A percentile compares a stretch with the other conserved stretches of the same genome.
Evolutionary conservation across 2,888 invertebrate genomes (phyloP).

Genomic region (Tachina grossa): DNA sequence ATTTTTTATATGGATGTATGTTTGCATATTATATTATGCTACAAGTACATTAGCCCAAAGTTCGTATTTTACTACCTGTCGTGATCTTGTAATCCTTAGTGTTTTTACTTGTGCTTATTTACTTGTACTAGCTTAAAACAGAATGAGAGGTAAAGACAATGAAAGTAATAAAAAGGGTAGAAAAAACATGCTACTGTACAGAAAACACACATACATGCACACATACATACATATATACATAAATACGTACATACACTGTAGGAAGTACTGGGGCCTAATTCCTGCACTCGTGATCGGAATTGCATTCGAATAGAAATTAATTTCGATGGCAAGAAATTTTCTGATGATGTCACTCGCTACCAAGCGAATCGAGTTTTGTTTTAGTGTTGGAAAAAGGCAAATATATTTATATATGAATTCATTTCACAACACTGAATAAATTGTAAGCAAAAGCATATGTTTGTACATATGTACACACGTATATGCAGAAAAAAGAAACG

Average conservation of each 20-base stretch:
- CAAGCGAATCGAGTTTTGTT: too few species aligned
- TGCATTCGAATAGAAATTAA: too few species aligned
- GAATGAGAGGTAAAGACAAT: slow-evolving; percentile 32
- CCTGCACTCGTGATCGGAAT: too few species aligned
- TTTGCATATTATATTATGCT: slow-evolving; percentile 38
- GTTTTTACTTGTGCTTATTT: slow-evolving; percentile 60
- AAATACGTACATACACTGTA: not conserved
- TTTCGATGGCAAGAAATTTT: too few species aligned
- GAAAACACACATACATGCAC: not conserved
- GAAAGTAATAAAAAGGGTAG: slow-evolving; percentile 27
- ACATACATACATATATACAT: not conserved
- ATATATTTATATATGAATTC: too few species aligned
- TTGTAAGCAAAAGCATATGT: too few species aligned
- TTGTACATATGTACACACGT: too few species aligned
- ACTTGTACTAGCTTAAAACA: slow-evolving; percentile 18
- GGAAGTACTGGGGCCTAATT: too few species aligned
- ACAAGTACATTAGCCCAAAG: slow-evolving; percentile 68
- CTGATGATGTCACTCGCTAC: too few species aligned
- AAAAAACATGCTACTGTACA: not conserved
- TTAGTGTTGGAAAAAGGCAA: too few species aligned
- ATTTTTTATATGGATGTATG: not conserved
- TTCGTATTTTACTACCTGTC: slow-evolving; percentile 69
- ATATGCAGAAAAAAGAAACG: too few species aligned
- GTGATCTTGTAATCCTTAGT: slow-evolving; percentile 68
- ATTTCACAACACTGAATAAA: too few species aligned